Evolutionary conservation across 1,140 invertebrate species (phyloP).

Genomic region (Musca vetustissima): DNA sequence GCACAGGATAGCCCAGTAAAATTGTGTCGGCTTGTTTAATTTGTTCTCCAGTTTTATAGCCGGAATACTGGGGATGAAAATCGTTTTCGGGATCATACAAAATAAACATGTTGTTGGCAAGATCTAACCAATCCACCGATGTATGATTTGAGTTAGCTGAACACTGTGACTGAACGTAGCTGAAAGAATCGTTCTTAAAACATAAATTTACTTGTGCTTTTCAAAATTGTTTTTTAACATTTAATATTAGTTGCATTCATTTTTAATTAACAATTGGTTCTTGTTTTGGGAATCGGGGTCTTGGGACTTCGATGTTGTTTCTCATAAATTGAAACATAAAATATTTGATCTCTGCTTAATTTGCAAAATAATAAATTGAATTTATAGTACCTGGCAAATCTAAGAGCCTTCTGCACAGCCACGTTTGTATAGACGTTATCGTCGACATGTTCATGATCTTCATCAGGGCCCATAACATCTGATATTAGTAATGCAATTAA

Average conservation of each 20-base stretch:
- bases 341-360: too few species aligned
- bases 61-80: slow-evolving; percentile 61
- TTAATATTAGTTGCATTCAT: too few species aligned
- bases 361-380: background rate
- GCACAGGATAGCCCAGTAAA: slow-evolving; percentile 59
- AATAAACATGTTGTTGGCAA: slow-evolving; percentile 58
- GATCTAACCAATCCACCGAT: slow-evolving; percentile 53
- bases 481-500: background rate
- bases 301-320: too few species aligned
- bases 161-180: slow-evolving; percentile 7
- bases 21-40: slow-evolving; percentile 63
- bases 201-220: too few species aligned
- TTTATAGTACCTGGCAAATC: slow-evolving; percentile 54
- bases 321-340: too few species aligned
- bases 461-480: slow-evolving; percentile 64
- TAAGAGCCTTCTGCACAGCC: slow-evolving; percentile 59
- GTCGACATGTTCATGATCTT: slow-evolving; percentile 60
- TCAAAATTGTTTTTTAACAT: too few species aligned
- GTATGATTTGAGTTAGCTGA: background rate
- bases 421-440: slow-evolving; percentile 63
- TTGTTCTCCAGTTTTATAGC: slow-evolving; percentile 54
- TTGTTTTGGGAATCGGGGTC: too few species aligned
- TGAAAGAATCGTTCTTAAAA: too few species aligned
- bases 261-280: too few species aligned
- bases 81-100: slow-evolving; percentile 56